Evolutionary conservation across 2,797 vertebrate genomes (phyloP).

Genomic region (Mormyrus hasselquistii): DNA sequence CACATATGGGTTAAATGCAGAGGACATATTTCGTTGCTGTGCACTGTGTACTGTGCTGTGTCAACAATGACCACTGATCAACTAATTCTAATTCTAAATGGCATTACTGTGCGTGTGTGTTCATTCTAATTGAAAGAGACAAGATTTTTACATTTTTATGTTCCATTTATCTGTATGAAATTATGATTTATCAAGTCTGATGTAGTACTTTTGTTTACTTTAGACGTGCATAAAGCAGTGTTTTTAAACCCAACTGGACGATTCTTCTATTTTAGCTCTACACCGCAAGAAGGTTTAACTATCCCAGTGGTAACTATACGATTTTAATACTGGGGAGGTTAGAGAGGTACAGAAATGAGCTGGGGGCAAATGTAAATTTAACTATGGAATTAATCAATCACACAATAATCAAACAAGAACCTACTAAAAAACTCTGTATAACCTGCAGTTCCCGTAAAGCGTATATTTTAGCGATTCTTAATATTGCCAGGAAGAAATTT

Average conservation of each 20-base stretch:
- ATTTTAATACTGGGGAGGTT: not conserved
- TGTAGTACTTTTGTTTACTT: not conserved
- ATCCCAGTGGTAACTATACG: not conserved
- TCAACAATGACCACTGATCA: not conserved
- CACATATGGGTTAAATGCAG: not conserved
- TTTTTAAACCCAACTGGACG: not conserved
- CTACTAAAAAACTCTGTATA: not conserved
- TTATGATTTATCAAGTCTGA: not conserved
- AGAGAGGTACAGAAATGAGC: not conserved
- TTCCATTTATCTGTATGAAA: not conserved
- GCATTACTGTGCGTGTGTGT: not conserved
- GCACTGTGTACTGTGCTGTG: not conserved
- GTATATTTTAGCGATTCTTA: not conserved
- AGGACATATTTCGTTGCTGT: not conserved
- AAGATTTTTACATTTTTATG: not conserved
- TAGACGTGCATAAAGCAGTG: not conserved
- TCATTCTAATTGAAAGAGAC: not conserved
- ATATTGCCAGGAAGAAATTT: not conserved
- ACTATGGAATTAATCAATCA: not conserved
- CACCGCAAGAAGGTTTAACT: not conserved
- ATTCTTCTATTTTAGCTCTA: not conserved
- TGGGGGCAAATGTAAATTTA: not conserved
- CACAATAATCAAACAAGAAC: not conserved
- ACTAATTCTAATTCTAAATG: not conserved
- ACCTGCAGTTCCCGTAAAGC: not conserved